Base-by-base conservation (phyloP, 2,113 vertebrate species). In the Onychostoma macrolepis region DNA sequence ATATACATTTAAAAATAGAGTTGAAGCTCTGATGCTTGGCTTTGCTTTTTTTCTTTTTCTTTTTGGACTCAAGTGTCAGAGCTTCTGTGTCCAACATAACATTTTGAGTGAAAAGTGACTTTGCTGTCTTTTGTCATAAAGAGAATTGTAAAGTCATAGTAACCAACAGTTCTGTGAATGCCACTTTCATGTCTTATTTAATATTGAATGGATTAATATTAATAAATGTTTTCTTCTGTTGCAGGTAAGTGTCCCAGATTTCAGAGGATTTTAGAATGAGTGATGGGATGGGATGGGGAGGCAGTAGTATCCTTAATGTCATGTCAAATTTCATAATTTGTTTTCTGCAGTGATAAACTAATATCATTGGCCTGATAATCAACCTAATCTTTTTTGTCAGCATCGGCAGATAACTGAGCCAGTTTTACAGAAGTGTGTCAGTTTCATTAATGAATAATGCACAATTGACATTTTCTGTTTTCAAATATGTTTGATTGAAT, bases 211-310 rank as follows among this genome's bases (percentile, higher is more conserved):
- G 10, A 75, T 43, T 75, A 75, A 75, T 15, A 15, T 6, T 38
- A 38, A 58, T 12, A 38, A 6, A 45, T 36, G 38, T 53, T 89
- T 43, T 78, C n/a, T 75, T 38, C 13, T 86, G 50, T 53, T 90
- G 56, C 86, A 94, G 93, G 89, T 93, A 93, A 94, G 91, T 93
- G 86, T 86, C 86, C 65, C 74, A 53, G 30, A 76, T 75, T 75
- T 75, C 38, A 75, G 24, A 75, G 87, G 84, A 65, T 7, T 65
- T 88, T 91, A 89, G 50, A 85, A 94, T 95, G 94, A 91, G 90
- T 80, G 93, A 93, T 61, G 94, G 91, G 88, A 93, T 94, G 90
- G 91, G 92, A 87, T 93, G 90, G 89, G 94, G 92, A 91, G 93
- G 92, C 86, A 28, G 61, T 53, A 92, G 93, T 94, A 94, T 94